These are phyloP conservation scores for Podarcis cretensis DNA, from an alignment of 2,113 vertebrate species.

Conservation along the genomic window DNA sequence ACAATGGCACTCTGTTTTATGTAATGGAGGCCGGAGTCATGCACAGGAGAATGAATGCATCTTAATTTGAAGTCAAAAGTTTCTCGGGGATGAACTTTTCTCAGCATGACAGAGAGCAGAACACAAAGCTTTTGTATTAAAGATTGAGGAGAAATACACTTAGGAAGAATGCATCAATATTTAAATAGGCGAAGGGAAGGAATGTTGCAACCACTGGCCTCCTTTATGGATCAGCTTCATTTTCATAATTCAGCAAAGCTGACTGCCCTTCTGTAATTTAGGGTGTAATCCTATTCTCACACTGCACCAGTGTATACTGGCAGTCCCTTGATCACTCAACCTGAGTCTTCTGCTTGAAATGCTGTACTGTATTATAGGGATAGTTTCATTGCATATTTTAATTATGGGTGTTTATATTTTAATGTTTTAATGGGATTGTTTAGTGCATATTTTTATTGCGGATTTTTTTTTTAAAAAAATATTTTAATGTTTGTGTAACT, in stretches of 20 bases:
- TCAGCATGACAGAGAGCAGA: rapidly evolving
- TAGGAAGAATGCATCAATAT: background rate
- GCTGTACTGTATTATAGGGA: background rate
- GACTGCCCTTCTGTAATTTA: background rate
- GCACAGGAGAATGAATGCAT: background rate
- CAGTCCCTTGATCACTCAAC: background rate
- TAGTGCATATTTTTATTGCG: too few species aligned
- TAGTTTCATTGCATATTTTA: background rate
- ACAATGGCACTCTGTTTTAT: too few species aligned
- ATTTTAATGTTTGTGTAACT: too few species aligned
- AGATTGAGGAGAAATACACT: background rate
- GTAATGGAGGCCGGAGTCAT: background rate
- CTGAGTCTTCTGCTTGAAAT: background rate
- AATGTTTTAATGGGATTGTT: too few species aligned
- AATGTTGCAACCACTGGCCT: background rate
- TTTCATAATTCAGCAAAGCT: background rate
- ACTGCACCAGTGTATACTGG: background rate
- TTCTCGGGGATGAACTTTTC: background rate
- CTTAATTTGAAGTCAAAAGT: background rate
- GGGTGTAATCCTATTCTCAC: background rate
- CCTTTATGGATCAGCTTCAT: background rate
- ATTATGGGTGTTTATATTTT: background rate
- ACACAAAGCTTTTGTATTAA: rapidly evolving
- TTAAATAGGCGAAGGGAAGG: background rate
- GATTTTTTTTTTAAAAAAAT: too few species aligned